A percentile compares a stretch with the other conserved stretches of the same genome.
phyloP scores from a whole-genome alignment of 2,113 vertebrate genomes.

The Onychostruthus taczanowskii region DNA sequence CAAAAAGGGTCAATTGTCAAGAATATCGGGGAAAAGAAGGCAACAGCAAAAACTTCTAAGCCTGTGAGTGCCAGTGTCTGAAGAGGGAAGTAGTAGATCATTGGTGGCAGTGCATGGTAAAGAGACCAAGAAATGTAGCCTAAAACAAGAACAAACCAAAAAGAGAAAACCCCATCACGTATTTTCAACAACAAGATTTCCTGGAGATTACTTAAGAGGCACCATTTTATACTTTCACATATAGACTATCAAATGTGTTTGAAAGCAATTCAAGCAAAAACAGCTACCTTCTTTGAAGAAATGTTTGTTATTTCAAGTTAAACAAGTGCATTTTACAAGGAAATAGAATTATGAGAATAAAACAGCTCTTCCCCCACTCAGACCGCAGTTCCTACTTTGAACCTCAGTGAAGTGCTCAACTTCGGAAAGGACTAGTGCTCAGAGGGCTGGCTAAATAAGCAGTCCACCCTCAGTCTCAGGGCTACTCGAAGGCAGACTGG shows the following conservation, averaged over 20 bases:
- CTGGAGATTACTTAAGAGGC: background rate
- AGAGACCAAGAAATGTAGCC: constrained; percentile 77
- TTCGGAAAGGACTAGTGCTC: background rate
- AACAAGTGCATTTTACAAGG: background rate
- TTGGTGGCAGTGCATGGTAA: constrained; percentile 67
- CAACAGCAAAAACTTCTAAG: constrained; percentile 62
- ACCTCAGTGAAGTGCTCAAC: accelerated
- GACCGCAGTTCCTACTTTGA: background rate
- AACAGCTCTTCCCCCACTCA: background rate
- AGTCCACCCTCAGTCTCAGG: background rate
- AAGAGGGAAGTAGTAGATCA: constrained; percentile 78
- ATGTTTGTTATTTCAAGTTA: background rate
- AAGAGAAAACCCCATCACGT: accelerated
- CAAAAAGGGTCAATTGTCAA: constrained; percentile 62
- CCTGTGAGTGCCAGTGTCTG: constrained; percentile 74
- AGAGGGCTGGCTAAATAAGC: background rate
- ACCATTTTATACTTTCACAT: background rate
- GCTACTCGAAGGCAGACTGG: background rate
- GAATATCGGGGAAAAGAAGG: constrained; percentile 60
- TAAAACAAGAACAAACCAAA: background rate
- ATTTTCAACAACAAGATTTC: background rate
- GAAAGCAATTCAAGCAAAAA: background rate
- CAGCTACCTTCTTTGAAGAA: background rate
- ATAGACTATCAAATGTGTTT: background rate
- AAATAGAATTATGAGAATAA: background rate